These are phyloP conservation scores for Trissolcus basalis DNA, from an alignment of 1,140 invertebrate species.

Conservation along the genomic window DNA sequence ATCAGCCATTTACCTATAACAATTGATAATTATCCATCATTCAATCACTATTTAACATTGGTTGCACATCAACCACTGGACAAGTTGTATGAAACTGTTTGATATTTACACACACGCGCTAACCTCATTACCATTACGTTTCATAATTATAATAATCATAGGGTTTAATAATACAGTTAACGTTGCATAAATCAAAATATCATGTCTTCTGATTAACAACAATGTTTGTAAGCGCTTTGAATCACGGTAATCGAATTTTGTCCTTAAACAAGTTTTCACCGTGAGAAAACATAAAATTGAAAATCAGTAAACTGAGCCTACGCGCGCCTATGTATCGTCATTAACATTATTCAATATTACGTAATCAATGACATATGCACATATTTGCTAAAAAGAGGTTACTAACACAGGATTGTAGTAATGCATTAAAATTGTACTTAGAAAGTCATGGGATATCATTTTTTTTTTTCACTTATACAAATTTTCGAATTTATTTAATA, in stretches of 20 bases:
- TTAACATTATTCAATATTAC: conserved; percentile 41
- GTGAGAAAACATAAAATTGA: conserved; percentile 37
- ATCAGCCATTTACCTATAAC: too few relatives aligned
- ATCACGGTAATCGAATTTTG: conserved; percentile 7
- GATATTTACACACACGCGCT: too few relatives aligned
- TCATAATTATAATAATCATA: too few relatives aligned
- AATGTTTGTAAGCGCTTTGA: neutral
- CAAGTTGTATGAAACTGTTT: too few relatives aligned
- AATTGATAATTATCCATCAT: conserved; percentile 7
- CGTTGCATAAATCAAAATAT: too few relatives aligned
- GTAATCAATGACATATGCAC: conserved; percentile 19
- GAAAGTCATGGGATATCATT: too few relatives aligned
- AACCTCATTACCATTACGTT: too few relatives aligned
- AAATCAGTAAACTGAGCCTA: conserved; percentile 31
- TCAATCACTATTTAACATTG: conserved; percentile 1
- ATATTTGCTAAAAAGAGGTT: conserved; percentile 25
- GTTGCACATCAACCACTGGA: neutral
- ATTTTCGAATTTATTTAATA: too few relatives aligned
- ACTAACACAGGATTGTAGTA: conserved; percentile 16
- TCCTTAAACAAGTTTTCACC: conserved; percentile 1
- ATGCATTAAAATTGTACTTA: conserved; percentile 11
- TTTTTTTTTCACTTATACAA: too few relatives aligned
- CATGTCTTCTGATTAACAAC: too few relatives aligned
- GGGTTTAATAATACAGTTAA: too few relatives aligned
- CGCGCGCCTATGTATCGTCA: conserved; percentile 5